These are phyloP conservation scores for Geopemphigus sp. DNA, from an alignment of 1,140 invertebrate species.

Conservation along the genomic window DNA sequence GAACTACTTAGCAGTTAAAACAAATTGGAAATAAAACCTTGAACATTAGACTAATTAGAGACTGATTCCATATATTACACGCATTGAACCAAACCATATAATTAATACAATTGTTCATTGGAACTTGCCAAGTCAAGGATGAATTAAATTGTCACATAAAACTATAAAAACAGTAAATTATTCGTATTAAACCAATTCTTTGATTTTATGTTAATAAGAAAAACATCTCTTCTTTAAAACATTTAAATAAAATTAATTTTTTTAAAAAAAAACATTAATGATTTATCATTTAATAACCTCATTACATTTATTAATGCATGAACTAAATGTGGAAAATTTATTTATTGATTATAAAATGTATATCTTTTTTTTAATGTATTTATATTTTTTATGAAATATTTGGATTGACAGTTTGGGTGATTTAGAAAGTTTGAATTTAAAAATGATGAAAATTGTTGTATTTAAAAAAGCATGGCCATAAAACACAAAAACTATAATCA, in stretches of 20 bases:
- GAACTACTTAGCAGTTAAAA: neutral
- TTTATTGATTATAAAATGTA: no score
- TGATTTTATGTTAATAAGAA: neutral
- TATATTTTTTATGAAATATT: no score
- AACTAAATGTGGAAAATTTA: no score
- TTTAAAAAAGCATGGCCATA: no score
- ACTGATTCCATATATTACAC: neutral
- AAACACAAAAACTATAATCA: no score
- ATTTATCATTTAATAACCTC: neutral
- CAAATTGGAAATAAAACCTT: conserved; percentile 8
- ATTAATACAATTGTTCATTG: conserved; percentile 14
- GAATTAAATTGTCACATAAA: conserved; percentile 2
- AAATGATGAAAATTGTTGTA: no score
- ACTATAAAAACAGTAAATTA: neutral
- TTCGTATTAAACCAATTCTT: neutral
- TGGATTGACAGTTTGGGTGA: no score
- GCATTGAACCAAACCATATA: conserved; percentile 11
- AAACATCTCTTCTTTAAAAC: neutral
- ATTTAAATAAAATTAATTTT: no score
- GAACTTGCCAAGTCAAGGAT: neutral
- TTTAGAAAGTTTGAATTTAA: no score
- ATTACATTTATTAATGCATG: no score
- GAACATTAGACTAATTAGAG: conserved; percentile 12
- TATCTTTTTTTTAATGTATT: no score
- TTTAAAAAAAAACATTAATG: neutral